phyloP scores from a whole-genome alignment of 2,113 vertebrate species.

The Dipodomys ordii region DNA sequence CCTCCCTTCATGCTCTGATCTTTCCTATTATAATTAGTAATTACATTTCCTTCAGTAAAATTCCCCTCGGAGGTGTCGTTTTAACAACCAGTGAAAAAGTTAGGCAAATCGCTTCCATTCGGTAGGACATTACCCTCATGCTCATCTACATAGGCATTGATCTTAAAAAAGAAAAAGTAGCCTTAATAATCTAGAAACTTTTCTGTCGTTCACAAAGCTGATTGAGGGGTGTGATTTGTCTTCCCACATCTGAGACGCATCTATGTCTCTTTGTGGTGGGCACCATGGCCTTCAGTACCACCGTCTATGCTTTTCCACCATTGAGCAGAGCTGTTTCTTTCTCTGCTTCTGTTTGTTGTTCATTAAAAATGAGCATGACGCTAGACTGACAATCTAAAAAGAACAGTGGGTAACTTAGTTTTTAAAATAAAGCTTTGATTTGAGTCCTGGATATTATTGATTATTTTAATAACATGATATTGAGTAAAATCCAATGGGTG shows the following conservation, averaged over 20 bases:
- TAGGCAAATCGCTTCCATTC: slow-evolving; percentile 54
- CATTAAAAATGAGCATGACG: background rate
- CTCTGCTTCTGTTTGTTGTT: background rate
- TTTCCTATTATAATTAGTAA: slow-evolving; percentile 52
- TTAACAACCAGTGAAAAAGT: slow-evolving; percentile 42
- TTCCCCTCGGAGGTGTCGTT: background rate
- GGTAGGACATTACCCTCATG: background rate
- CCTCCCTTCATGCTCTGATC: slow-evolving; percentile 12
- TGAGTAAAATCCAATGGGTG: slow-evolving; percentile 23
- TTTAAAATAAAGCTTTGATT: slow-evolving; percentile 28
- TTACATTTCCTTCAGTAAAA: slow-evolving; percentile 54
- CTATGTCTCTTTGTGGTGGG: too few species aligned
- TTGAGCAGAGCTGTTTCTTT: background rate
- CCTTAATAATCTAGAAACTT: background rate
- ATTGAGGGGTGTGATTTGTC: too few species aligned
- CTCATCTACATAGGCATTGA: background rate
- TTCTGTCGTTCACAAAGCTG: too few species aligned
- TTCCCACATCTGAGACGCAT: background rate
- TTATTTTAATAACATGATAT: background rate
- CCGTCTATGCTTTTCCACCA: background rate
- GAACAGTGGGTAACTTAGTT: background rate
- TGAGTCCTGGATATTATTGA: background rate
- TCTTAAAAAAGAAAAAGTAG: background rate
- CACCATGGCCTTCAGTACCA: too few species aligned
- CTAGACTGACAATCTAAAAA: background rate